These are phyloP conservation scores for Pseudopipra pipra DNA, from an alignment of 2,113 vertebrate genomes.

Conservation along the genomic window DNA sequence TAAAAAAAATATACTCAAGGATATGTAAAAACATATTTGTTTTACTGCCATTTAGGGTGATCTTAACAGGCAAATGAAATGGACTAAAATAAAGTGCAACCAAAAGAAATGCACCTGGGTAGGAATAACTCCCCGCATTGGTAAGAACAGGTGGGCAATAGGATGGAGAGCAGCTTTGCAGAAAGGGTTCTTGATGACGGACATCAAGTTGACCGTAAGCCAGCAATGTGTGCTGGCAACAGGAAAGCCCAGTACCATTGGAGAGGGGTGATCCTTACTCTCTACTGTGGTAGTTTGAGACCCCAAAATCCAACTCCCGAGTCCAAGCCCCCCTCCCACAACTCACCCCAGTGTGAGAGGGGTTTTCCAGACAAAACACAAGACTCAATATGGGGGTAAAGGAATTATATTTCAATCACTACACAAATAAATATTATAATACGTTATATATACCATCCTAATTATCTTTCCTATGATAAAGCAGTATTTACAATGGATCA, in stretches of 20 bases:
- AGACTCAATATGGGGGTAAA: no score
- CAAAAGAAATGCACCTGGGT: background rate
- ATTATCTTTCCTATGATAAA: no score
- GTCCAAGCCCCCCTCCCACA: no score
- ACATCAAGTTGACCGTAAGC: background rate
- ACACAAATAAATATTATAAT: no score
- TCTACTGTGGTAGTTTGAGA: background rate
- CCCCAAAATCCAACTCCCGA: no score
- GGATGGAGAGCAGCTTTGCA: background rate
- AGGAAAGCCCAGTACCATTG: background rate
- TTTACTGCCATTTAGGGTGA: background rate
- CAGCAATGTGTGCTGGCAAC: background rate
- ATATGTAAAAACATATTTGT: background rate
- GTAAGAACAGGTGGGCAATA: fast-evolving
- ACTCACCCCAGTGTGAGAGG: no score
- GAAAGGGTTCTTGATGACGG: background rate
- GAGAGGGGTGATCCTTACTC: background rate
- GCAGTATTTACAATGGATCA: no score
- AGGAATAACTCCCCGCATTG: background rate
- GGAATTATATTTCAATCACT: no score
- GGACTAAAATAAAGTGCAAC: background rate
- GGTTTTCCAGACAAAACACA: no score
- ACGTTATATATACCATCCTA: no score
- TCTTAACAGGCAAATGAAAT: background rate
- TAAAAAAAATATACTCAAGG: background rate